A percentile compares a stretch with the other conserved stretches of the same genome.
Conservation (phyloP, 2,888 invertebrate genomes). For the Parnassius apollo region DNA sequence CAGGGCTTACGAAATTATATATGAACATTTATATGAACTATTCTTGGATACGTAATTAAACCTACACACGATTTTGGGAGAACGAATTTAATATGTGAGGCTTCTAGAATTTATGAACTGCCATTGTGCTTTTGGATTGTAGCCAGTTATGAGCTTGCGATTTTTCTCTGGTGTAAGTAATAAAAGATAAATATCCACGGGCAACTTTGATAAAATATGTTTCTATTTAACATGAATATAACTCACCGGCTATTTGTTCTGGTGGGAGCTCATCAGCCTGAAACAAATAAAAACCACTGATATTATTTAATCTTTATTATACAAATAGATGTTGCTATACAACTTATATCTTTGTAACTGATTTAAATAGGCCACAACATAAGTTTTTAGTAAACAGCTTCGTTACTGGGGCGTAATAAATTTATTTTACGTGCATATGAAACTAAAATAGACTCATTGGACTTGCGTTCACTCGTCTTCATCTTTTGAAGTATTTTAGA, state of each 20-base stretch:
- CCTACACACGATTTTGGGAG: slow-evolving; percentile 50
- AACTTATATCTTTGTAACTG: background rate
- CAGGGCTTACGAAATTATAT: background rate
- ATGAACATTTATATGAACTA: background rate
- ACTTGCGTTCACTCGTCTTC: slow-evolving; percentile 30
- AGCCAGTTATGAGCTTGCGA: slow-evolving; percentile 56
- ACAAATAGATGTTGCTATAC: slow-evolving; percentile 6
- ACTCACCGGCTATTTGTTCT: slow-evolving; percentile 94
- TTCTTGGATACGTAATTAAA: slow-evolving; percentile 49
- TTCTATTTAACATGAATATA: slow-evolving; percentile 30
- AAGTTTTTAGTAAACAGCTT: slow-evolving; percentile 43
- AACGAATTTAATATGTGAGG: slow-evolving; percentile 52
- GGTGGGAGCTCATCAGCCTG: slow-evolving; percentile 95
- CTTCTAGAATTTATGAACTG: slow-evolving; percentile 57
- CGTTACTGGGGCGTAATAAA: slow-evolving; percentile 59
- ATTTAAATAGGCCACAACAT: slow-evolving; percentile 27
- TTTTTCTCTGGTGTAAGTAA: slow-evolving; percentile 38
- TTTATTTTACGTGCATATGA: slow-evolving; percentile 71
- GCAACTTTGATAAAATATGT: slow-evolving; percentile 17
- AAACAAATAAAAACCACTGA: slow-evolving; percentile 47
- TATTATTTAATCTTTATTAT: slow-evolving; percentile 24
- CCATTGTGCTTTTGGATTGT: slow-evolving; percentile 55
- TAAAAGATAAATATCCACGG: slow-evolving; percentile 34
- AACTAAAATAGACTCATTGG: slow-evolving; percentile 63
- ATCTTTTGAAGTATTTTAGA: background rate